phyloP scores from a whole-genome alignment of 2,888 invertebrate species.

The Ophioninae sp. region DNA sequence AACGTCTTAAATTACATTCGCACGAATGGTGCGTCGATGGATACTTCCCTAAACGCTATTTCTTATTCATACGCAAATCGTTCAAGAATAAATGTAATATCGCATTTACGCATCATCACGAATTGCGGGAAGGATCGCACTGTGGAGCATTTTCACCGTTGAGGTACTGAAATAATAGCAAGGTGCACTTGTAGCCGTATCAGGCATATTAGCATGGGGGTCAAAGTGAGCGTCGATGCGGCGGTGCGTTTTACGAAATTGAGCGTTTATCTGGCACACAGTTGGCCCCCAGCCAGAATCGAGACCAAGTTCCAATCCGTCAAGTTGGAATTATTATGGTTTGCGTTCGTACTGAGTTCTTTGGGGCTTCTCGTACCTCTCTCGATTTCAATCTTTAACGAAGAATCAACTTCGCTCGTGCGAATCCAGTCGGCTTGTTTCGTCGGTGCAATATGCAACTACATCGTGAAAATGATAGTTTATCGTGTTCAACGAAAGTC shows the following conservation, averaged over 20 bases:
- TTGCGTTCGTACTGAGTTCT: slow-evolving; percentile 23
- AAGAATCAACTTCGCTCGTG: slow-evolving; percentile 50
- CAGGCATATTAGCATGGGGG: slow-evolving; percentile 1
- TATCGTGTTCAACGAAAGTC: slow-evolving; percentile 57
- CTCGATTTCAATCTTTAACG: slow-evolving; percentile 41
- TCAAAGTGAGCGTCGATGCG: slow-evolving; percentile 35
- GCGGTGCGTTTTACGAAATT: slow-evolving; percentile 57
- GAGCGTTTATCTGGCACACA: slow-evolving; percentile 59
- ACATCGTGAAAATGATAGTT: slow-evolving; percentile 63
- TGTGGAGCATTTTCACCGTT: neutral
- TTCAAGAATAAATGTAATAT: neutral
- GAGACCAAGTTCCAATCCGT: slow-evolving; percentile 41
- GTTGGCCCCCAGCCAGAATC: slow-evolving; percentile 54
- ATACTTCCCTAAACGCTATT: neutral
- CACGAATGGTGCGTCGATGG: neutral
- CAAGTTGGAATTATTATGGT: slow-evolving; percentile 54
- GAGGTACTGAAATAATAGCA: neutral
- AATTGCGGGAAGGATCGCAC: too few species aligned
- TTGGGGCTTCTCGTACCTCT: slow-evolving; percentile 50
- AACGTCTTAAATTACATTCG: neutral
- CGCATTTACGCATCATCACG: neutral
- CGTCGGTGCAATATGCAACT: slow-evolving; percentile 63
- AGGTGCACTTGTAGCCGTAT: neutral
- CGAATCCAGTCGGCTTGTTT: slow-evolving; percentile 65
- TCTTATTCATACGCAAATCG: neutral